phyloP scores from a whole-genome alignment of 2,113 vertebrate species.

The Ptilorrhoa leucosticta region DNA sequence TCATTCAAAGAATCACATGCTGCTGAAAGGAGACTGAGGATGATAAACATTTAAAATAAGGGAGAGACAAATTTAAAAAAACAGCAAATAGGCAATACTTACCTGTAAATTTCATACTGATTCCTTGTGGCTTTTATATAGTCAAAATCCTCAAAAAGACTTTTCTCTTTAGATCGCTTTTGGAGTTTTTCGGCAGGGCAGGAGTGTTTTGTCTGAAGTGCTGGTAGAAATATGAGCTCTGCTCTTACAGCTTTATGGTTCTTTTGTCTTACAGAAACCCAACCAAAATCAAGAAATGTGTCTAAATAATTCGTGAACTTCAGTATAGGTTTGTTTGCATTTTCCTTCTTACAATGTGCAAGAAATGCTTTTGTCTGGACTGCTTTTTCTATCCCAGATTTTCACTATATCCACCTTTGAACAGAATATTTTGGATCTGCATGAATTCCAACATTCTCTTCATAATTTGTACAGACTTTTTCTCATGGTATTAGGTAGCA shows the following conservation, averaged over 20 bases:
- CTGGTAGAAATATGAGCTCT: not conserved
- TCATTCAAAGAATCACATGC: not conserved
- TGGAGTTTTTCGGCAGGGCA: not conserved
- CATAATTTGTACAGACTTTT: constrained; percentile 10
- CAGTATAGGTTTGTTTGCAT: not conserved
- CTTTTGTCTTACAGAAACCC: not conserved
- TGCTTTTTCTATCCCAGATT: not conserved
- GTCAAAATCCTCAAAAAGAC: not conserved
- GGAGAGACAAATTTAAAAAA: not conserved
- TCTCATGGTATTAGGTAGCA: not conserved
- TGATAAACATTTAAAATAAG: not conserved
- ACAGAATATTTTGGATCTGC: not conserved
- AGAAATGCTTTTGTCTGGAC: not conserved
- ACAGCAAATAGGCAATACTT: not conserved
- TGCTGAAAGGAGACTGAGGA: not conserved
- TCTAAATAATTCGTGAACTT: not conserved
- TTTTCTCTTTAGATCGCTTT: not conserved
- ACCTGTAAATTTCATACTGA: not conserved
- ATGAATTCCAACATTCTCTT: not conserved
- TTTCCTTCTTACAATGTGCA: not conserved
- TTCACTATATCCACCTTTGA: not conserved
- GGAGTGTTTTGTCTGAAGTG: not conserved
- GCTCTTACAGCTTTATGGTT: not conserved
- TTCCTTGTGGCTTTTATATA: not conserved
- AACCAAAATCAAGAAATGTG: not conserved